Evolutionary conservation across 2,888 invertebrate genomes (phyloP).

Genomic region (Stegana nigrithorax): DNA sequence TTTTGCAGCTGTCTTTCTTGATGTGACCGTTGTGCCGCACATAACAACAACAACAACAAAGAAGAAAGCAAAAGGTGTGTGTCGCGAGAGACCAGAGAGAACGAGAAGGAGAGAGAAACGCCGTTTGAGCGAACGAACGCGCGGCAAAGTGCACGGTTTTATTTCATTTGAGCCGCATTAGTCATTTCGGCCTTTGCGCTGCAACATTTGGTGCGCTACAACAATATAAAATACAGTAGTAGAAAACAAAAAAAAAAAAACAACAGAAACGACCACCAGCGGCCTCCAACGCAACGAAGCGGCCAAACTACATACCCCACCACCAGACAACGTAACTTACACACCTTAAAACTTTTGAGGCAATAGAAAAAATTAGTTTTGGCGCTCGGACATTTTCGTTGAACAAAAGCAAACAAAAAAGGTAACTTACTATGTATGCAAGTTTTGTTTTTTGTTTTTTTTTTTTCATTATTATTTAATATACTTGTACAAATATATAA

Average conservation of each 20-base stretch:
- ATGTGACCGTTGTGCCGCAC: neutral
- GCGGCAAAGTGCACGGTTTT: neutral
- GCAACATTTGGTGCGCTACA: neutral
- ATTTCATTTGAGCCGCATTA: neutral
- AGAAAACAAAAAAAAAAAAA: neutral
- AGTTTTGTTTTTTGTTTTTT: no score
- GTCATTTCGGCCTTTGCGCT: neutral
- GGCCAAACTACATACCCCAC: no score
- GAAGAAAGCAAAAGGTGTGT: neutral
- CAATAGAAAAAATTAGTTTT: no score
- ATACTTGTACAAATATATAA: no score
- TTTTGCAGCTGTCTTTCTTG: constrained; percentile 13
- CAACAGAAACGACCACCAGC: neutral
- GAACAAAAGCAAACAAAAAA: no score
- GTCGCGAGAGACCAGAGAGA: neutral
- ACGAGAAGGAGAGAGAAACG: neutral
- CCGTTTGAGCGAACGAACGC: neutral
- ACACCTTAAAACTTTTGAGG: no score
- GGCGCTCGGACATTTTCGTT: no score
- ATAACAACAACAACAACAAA: neutral
- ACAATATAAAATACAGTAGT: neutral
- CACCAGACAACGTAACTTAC: no score
- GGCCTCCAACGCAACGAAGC: no score
- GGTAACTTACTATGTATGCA: no score
- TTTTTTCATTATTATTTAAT: no score